phyloP scores from a whole-genome alignment of 2,113 vertebrate species.

The Cyanistes caeruleus region DNA sequence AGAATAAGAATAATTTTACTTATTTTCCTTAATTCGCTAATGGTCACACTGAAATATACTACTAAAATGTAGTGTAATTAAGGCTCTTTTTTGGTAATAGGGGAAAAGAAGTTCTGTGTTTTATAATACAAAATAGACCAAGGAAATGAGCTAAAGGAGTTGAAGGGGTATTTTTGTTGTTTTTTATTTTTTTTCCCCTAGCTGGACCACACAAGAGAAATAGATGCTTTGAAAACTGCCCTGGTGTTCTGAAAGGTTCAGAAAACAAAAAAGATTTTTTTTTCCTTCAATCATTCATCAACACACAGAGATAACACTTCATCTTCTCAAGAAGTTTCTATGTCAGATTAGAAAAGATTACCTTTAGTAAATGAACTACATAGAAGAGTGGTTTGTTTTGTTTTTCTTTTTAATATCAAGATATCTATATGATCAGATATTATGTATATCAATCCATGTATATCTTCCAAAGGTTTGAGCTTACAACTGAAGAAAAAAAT shows the following conservation, averaged over 20 bases:
- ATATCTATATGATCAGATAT: neutral
- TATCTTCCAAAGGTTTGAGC: neutral
- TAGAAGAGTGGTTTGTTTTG: accelerated
- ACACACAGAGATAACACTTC: neutral
- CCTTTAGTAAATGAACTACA: neutral
- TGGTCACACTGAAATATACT: neutral
- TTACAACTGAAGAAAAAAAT: neutral
- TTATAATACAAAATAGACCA: neutral
- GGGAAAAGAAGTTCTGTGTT: neutral
- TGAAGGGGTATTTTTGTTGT: neutral
- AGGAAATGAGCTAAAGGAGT: neutral
- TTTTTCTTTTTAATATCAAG: neutral
- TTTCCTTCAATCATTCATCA: neutral
- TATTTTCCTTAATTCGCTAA: neutral
- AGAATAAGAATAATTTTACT: neutral
- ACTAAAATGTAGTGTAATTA: neutral
- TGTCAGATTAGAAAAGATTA: neutral
- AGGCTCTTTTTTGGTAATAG: neutral
- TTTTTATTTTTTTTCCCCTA: neutral
- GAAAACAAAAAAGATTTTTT: neutral
- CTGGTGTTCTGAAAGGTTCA: neutral
- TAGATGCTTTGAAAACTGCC: neutral
- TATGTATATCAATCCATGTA: too few relatives aligned
- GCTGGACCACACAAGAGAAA: neutral
- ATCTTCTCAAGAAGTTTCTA: neutral